phyloP scores from a whole-genome alignment of 2,797 vertebrate species.

The Scleropages formosus region DNA sequence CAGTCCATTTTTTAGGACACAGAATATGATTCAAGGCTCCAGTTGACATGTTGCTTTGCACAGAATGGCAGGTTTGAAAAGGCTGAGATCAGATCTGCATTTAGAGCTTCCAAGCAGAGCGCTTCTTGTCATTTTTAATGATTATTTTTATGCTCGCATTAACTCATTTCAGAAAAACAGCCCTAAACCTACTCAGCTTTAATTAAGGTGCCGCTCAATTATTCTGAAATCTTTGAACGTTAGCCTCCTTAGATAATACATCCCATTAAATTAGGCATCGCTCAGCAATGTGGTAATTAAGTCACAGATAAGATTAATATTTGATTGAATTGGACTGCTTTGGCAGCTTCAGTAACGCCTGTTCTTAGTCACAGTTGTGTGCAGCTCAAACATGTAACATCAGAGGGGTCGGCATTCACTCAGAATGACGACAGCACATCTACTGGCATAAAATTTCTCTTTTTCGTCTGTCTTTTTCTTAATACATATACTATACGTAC shows the following conservation, averaged over 20 bases:
- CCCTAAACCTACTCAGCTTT: conserved; percentile 20
- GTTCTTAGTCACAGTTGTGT: not conserved
- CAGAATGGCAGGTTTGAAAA: conserved; percentile 8
- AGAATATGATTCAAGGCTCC: too few species aligned
- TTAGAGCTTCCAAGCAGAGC: conserved; percentile 33
- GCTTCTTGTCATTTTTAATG: conserved; percentile 37
- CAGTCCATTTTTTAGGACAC: too few species aligned
- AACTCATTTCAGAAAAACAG: conserved; percentile 48
- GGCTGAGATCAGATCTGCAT: conserved; percentile 37
- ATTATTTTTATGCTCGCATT: conserved; percentile 31
- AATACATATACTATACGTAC: too few species aligned
- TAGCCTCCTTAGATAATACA: conserved; percentile 14
- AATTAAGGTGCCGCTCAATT: conserved; percentile 22
- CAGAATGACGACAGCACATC: not conserved
- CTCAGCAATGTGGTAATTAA: conserved; percentile 20
- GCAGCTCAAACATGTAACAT: not conserved
- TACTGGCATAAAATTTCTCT: not conserved
- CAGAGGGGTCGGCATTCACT: not conserved
- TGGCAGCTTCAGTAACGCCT: not conserved
- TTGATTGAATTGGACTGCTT: conserved; percentile 14
- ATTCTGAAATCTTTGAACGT: conserved; percentile 19
- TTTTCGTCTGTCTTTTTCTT: not conserved
- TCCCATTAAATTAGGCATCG: conserved; percentile 18
- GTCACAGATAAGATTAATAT: conserved; percentile 21
- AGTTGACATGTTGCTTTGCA: not conserved